Evolutionary conservation across 2,113 vertebrate species (phyloP), one percentile per base, ranked within the genome.

Genomic region (Gnathonemus longibarbis): DNA sequence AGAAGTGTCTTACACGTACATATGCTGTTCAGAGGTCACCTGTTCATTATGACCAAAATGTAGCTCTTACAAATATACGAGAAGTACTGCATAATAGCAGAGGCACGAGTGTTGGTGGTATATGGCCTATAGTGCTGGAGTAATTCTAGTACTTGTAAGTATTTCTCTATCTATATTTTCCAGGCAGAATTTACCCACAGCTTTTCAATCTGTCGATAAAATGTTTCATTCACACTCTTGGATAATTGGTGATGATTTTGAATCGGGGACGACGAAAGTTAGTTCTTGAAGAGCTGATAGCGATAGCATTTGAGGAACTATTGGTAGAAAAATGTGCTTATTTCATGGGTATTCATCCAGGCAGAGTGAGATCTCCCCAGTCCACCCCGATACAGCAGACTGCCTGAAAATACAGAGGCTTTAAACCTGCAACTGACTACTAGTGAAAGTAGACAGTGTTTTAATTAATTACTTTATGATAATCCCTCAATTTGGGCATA

Each of bases 391-490:
- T 80, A 39, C 74, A 80, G 35, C 74, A 39, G 39, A 77, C 35
- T 80, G 74, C 35, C 8, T 0, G 39, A 39, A 42, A 80, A 42
- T 5, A 0, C 35, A 7, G 6, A 80, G 31, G 74, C 17, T 42
- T 77, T 17, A 39, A 39, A 77, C 15, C 70, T 77, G 31, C 31
- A 15, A 42, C 35, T 42, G 50, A 58, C 17, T 15, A 17, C 48
- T 49, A 85, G 84, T 85, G 84, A 85, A 85, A 48, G 46, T n/a
- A 46, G 45, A 93, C 94, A 93, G 93, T 88, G 90, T 93, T 94
- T 93, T 95, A 94, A 94, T 95, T 95, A 94, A 94, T 95, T 92
- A 77, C 13, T 77, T 39, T 90, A 88, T 92, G 91, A 42, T 86
- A 83, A 90, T 92, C 90, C 90, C 90, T 49, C 91, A 74, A 91